A percentile compares a stretch with the other conserved stretches of the same genome.
Evolutionary conservation across 2,888 invertebrate genomes (phyloP).

Genomic region (Sarcophaga caerulescens): DNA sequence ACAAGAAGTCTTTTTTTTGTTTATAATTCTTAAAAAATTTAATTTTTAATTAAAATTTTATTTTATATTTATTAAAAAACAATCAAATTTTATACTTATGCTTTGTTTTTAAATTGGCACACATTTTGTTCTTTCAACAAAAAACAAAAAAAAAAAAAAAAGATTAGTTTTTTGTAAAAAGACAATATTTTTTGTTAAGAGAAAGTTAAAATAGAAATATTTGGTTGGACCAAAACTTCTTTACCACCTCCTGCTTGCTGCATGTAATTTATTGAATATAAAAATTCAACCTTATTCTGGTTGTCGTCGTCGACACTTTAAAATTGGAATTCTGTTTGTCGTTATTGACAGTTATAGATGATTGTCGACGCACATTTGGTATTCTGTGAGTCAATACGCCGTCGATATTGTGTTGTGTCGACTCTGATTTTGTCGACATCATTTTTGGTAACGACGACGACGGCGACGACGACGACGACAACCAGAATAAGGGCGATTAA

Average conservation of each 20-base stretch:
- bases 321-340: too few species aligned
- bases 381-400: too few species aligned
- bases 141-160: not conserved
- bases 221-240: not conserved
- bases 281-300: too few species aligned
- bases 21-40: conserved; percentile 17
- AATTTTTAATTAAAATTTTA: conserved; percentile 26
- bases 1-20: conserved; percentile 41
- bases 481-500: too few species aligned
- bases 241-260: not conserved
- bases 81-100: conserved; percentile 30
- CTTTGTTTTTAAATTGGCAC: conserved; percentile 52
- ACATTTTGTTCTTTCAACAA: conserved; percentile 48
- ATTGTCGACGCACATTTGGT: too few species aligned
- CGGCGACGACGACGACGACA: too few species aligned
- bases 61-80: conserved; percentile 35
- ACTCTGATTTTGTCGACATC: too few species aligned
- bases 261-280: not conserved
- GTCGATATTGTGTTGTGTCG: too few species aligned
- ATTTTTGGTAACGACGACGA: too few species aligned
- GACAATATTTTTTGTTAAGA: not conserved
- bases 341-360: too few species aligned
- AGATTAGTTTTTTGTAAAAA: not conserved
- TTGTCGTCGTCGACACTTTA: too few species aligned
- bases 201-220: not conserved